Evolutionary conservation across 2,113 vertebrate genomes (phyloP).

Genomic region (Phalacrocorax brasilianus): DNA sequence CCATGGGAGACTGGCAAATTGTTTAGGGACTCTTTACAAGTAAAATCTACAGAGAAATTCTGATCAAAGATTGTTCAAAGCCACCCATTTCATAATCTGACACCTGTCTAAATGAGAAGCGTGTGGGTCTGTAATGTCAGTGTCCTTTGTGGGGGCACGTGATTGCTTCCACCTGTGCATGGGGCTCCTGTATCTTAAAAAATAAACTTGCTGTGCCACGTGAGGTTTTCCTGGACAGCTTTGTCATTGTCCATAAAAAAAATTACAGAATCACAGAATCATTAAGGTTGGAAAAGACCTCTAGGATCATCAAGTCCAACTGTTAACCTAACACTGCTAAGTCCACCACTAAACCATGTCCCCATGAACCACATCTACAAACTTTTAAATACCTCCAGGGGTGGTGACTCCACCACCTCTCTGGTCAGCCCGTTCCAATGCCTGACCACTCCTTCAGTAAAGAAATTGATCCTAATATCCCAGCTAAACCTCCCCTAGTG

Average conservation of each 20-base stretch:
- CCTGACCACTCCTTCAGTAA: no score
- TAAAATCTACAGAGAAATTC: background rate
- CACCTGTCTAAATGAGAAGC: background rate
- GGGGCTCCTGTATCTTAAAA: background rate
- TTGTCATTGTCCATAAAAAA: background rate
- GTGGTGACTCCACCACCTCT: no score
- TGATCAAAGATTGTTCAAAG: background rate
- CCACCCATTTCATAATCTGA: background rate
- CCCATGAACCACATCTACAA: no score
- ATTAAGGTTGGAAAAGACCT: no score
- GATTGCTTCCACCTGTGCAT: rapidly evolving
- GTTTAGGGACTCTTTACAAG: background rate
- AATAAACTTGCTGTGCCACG: background rate
- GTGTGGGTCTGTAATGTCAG: background rate
- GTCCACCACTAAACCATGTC: no score
- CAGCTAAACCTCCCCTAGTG: no score
- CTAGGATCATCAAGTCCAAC: no score
- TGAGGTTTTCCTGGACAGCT: background rate
- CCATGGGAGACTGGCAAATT: rapidly evolving
- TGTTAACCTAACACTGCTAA: no score
- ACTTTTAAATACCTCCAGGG: no score
- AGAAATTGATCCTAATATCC: no score
- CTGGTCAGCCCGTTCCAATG: no score
- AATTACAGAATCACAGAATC: background rate
- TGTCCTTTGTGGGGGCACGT: rapidly evolving